Conservation (phyloP, 2,113 vertebrate species). For the Tor tambroides region DNA sequence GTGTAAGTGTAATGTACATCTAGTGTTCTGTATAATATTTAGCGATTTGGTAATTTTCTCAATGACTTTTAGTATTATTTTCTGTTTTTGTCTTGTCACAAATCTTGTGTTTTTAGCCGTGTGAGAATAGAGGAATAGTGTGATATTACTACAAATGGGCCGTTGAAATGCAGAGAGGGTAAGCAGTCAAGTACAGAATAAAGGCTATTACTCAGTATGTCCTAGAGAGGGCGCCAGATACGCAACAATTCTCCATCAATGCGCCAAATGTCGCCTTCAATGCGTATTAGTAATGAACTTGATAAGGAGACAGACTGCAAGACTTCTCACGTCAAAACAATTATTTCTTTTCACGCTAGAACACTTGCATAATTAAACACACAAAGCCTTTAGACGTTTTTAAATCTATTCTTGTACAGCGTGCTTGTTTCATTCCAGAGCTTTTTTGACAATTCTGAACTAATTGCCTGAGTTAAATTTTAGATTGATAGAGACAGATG, state of each 20-base stretch:
- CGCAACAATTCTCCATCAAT: neutral
- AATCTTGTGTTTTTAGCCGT: neutral
- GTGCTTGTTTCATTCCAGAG: neutral
- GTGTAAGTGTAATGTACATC: neutral
- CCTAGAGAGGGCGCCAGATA: slow-evolving; percentile 3
- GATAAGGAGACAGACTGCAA: neutral
- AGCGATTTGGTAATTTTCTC: neutral
- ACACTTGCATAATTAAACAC: slow-evolving; percentile 12
- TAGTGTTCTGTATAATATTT: neutral
- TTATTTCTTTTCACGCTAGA: neutral
- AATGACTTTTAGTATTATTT: neutral
- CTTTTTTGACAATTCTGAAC: neutral
- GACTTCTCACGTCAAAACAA: slow-evolving; percentile 1
- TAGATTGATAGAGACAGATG: slow-evolving; percentile 18
- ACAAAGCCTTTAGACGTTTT: neutral
- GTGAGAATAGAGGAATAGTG: neutral
- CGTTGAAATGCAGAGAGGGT: neutral
- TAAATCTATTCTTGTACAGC: neutral
- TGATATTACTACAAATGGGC: neutral
- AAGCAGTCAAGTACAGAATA: neutral
- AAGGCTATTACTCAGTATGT: neutral
- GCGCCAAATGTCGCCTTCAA: neutral
- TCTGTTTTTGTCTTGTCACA: neutral
- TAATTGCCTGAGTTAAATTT: neutral
- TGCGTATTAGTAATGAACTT: neutral